Conservation (phyloP, 2,113 vertebrate genomes). For the Hystrix cristata region DNA sequence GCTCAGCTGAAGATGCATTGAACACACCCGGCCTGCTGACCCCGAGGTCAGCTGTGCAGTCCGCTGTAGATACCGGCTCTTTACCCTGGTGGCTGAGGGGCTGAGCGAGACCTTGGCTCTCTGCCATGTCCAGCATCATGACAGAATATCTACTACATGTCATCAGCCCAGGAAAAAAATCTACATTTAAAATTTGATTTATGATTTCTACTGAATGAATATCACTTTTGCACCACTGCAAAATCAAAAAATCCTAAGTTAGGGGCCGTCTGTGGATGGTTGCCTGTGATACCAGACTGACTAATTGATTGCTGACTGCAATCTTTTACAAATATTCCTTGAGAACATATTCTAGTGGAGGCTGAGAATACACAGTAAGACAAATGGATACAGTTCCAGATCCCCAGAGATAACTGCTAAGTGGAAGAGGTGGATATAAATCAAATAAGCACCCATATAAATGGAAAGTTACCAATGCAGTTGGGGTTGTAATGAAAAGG, state of each 20-base stretch:
- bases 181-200: not conserved
- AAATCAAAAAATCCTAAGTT: not conserved
- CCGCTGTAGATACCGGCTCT: not conserved
- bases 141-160: not conserved
- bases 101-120: not conserved
- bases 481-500: not conserved
- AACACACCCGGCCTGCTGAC: not conserved
- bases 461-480: not conserved
- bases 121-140: not conserved
- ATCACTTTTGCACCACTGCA: not conserved
- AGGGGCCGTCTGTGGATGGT: not conserved
- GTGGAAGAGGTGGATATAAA: not conserved
- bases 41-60: not conserved
- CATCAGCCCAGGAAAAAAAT: not conserved
- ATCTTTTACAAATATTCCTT: conserved; percentile 26
- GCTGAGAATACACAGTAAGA: not conserved
- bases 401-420: not conserved
- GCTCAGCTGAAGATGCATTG: not conserved
- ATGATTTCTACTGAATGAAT: not conserved
- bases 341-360: not conserved
- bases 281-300: not conserved
- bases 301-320: not conserved
- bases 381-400: not conserved
- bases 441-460: not conserved
- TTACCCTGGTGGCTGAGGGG: not conserved